Evolutionary conservation across 1,140 invertebrate species (phyloP).

Genomic region (Aphaenogaster floridana): DNA sequence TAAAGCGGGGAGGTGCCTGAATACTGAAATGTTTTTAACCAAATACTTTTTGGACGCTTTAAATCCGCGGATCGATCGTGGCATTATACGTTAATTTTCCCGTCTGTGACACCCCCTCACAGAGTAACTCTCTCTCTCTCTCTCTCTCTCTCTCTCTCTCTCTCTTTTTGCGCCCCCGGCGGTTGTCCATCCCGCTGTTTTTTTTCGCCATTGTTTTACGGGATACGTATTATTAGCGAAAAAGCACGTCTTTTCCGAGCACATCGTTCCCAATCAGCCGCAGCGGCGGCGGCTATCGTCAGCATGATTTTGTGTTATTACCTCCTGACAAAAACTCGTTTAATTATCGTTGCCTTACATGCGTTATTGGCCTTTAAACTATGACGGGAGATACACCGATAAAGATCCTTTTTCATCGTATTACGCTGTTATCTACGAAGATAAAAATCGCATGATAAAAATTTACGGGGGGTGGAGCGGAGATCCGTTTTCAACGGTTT

Average conservation of each 20-base stretch:
- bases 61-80: not conserved
- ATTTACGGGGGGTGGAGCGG: not conserved
- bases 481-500: not conserved
- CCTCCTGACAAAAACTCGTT: constrained; percentile 24
- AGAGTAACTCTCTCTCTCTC: not conserved
- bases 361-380: not conserved
- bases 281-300: not conserved
- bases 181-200: not conserved
- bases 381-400: not conserved
- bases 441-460: not conserved
- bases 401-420: not conserved
- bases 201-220: not conserved
- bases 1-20: not conserved
- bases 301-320: constrained; percentile 47
- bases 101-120: constrained; percentile 10
- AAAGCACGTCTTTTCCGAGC: not conserved
- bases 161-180: not conserved
- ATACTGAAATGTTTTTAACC: not conserved
- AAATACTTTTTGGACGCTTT: constrained; percentile 9
- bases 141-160: not conserved
- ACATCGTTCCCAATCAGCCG: constrained; percentile 45
- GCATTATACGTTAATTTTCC: not conserved
- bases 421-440: not conserved
- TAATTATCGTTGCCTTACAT: constrained; percentile 23
- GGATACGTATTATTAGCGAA: constrained; percentile 4